Evolutionary conservation across 2,797 vertebrate species (phyloP), one percentile per base, ranked within the genome.

Genomic region (Sebastiscus albofasciatus): DNA sequence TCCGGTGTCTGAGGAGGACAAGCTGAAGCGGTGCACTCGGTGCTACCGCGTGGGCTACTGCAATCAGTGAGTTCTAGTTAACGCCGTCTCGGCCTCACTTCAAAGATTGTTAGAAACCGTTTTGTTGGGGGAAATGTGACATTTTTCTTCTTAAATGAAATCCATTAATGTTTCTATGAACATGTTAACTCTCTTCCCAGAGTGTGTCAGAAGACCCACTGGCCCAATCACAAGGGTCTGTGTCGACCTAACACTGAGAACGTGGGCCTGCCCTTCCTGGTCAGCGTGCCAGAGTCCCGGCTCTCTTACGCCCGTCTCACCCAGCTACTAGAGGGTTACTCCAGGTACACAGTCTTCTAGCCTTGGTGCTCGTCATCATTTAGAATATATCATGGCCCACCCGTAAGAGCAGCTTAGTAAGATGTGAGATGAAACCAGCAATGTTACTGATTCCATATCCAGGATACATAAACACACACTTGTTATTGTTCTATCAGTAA

Each of bases 11-110:
- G 98, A 99, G 29, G 98, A 99, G 1, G 98, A 99, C 92, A 99
- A 99, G 85, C 95, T 99, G 88, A 97, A 94, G 84, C 97, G 98
- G 2, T 99, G 99, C 87, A 99, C 97, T n/a, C 97, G 98, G 72
- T 99, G 99, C 92, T 99, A 99, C 85, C 96, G 98, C 1, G 99
- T 99, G 3, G 98, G 98, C 92, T 99, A 99, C 93, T 99, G 99
- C 94, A 99, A 99, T 55, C 97, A 98, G 99, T 99, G 90, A 98
- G 98, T 96, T 81, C 16, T 62, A 4, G 31, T 8, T 4, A 7
- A 39, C 8, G 6, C 27, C 22, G 12, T 29, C 18, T 7, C 18
- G 22, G 10, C 22, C 1, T n/a, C 12, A 16, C 13, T n/a, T 6
- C 14, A 14, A 36, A 5, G 18, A 52, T 49, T 26, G 22, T 31